A percentile compares a stretch with the other conserved stretches of the same genome.
These are phyloP conservation scores for Eristalis arbustorum DNA, from an alignment of 2,888 invertebrate species.

Conservation along the genomic window DNA sequence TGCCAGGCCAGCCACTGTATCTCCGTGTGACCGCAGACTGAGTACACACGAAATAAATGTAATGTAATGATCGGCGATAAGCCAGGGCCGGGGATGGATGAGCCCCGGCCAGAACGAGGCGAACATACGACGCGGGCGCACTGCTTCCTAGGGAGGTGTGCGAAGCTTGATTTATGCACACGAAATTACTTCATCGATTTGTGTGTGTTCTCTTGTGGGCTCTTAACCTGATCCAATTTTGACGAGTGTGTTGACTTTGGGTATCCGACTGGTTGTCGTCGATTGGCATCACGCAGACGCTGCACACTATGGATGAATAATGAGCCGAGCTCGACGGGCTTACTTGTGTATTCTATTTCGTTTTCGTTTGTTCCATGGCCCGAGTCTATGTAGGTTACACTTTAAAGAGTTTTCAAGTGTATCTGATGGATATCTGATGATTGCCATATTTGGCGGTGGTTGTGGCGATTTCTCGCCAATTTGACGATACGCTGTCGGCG, in stretches of 20 bases:
- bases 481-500: not conserved
- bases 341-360: constrained; percentile 38
- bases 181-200: constrained; percentile 41
- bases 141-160: constrained; percentile 29
- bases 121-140: not conserved
- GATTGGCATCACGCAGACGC: constrained; percentile 62
- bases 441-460: constrained; percentile 29
- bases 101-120: not conserved
- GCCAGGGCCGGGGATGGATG: not conserved
- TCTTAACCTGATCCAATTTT: constrained; percentile 61
- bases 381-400: constrained; percentile 39
- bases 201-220: constrained; percentile 8
- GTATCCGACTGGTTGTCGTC: not conserved
- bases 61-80: constrained; percentile 16
- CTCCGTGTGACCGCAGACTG: constrained; percentile 7
- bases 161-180: constrained; percentile 44
- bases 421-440: constrained; percentile 3
- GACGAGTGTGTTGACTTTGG: constrained; percentile 51
- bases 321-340: constrained; percentile 27
- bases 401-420: not conserved
- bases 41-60: constrained; percentile 19
- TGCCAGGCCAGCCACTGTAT: constrained; percentile 19
- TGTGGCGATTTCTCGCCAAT: constrained; percentile 19
- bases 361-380: constrained; percentile 45
- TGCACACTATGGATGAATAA: constrained; percentile 52